phyloP scores from a whole-genome alignment of 2,888 invertebrate genomes.

The Catocala fraxini region DNA sequence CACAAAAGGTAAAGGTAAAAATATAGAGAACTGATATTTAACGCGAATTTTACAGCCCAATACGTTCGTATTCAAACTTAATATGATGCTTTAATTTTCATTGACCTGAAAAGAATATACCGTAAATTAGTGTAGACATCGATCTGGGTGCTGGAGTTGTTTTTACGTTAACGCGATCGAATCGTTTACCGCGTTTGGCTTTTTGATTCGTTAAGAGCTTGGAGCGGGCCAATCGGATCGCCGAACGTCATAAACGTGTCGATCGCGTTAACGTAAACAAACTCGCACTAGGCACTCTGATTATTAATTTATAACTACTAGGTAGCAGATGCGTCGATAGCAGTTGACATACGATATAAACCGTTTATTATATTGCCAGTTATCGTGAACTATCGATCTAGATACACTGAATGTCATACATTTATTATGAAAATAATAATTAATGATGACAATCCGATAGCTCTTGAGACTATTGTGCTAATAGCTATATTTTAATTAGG shows the following conservation, averaged over 20 bases:
- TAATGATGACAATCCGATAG: slow-evolving; percentile 1
- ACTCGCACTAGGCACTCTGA: no score
- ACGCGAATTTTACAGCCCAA: no score
- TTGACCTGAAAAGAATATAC: not conserved
- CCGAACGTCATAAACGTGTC: no score
- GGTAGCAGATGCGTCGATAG: slow-evolving; percentile 3
- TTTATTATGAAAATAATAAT: slow-evolving; percentile 14
- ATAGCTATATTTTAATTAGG: not conserved
- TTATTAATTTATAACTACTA: slow-evolving; percentile 36
- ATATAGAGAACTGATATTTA: no score
- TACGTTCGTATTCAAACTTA: no score
- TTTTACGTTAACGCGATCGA: no score
- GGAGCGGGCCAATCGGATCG: no score
- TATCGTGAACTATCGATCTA: slow-evolving; percentile 20
- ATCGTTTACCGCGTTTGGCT: no score
- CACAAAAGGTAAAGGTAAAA: no score
- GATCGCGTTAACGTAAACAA: no score
- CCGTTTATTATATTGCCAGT: slow-evolving; percentile 22
- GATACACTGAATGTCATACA: slow-evolving; percentile 11
- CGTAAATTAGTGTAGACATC: slow-evolving; percentile 10
- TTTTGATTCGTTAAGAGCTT: no score
- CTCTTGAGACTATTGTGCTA: not conserved
- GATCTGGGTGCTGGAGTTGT: no score
- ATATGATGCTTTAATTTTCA: not conserved
- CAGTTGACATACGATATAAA: slow-evolving; percentile 22